Percentiles rank a stretch among this genome's conserved stretches.
Evolutionary conservation across 2,113 vertebrate genomes (phyloP).

Genomic region (Peucedramus taeniatus): DNA sequence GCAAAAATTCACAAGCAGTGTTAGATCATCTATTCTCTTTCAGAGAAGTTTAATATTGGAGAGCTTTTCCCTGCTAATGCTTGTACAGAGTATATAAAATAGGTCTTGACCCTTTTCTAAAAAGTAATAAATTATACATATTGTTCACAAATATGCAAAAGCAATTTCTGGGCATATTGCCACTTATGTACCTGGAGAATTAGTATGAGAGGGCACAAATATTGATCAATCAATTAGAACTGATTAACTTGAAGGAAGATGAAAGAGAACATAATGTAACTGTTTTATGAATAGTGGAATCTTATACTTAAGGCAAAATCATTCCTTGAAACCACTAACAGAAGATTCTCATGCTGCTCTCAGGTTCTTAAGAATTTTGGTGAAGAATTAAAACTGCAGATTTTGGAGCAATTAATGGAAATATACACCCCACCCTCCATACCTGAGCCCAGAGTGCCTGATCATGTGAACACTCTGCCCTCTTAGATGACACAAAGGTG

Average conservation of each 20-base stretch:
- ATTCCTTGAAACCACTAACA: neutral
- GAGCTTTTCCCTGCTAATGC: neutral
- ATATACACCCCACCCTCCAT: too few relatives aligned
- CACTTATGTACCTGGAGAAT: neutral
- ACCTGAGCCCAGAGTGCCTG: neutral
- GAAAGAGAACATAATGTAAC: neutral
- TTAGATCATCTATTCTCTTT: neutral
- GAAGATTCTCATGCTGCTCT: neutral
- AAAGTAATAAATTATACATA: conserved; percentile 4
- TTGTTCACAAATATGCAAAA: neutral
- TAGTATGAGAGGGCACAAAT: neutral
- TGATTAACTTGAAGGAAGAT: neutral
- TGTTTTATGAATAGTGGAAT: neutral
- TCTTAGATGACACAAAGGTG: neutral
- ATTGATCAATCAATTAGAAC: conserved; percentile 15
- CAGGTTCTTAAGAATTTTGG: neutral
- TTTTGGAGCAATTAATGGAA: neutral
- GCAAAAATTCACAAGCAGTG: neutral
- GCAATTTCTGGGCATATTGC: conserved; percentile 1
- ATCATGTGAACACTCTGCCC: neutral
- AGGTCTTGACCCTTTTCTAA: neutral
- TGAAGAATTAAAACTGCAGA: neutral
- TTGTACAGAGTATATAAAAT: neutral
- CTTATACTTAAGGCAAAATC: neutral
- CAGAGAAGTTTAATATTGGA: neutral